Evolutionary conservation across 2,888 invertebrate genomes (phyloP), one percentile per base, ranked within the genome.

Genomic region (Operophtera brumata): DNA sequence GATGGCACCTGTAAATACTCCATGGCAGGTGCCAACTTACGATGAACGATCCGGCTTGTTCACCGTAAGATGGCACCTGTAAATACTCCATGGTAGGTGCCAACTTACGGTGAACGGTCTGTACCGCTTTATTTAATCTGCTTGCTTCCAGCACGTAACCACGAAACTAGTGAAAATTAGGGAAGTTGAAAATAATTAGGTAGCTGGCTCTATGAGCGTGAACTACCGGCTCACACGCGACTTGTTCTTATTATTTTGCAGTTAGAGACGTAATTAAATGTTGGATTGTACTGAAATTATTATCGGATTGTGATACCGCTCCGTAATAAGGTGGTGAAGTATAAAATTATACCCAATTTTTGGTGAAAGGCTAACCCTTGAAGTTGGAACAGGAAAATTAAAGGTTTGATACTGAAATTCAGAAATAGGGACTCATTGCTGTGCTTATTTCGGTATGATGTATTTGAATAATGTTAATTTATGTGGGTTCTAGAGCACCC

Each of bases 211-310:
- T 70, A 73, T 70, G 78, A 77, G 77, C 78, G 78, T 77, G 81
- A 82, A 86, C 82, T 77, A 80, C 79, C 69, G 60, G 57, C 72
- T 71, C 70, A 69, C 86, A 86, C 86, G 86, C 86, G 69, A 87
- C 70, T 77, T 75, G 73, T 76, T 75, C 84, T 82, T 82, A 86
- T 86, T 86, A 86, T 85, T 80, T 82, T 74, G 84, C 78, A 80
- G 82, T 84, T 84, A 84, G 79, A 77, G 72, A 76, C 75, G 75
- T 80, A 84, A 83, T 84, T 85, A 82, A 80, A 78, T 75, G 73
- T 75, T 77, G 59, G 75, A 77, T 79, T 80, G 80, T 77, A 78
- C 73, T 68, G 63, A 73, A 70, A 76, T 75, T 75, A 75, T 74
- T 76, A 74, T 76, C 71, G 69, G 71, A 73, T 76, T 73, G 69